Evolutionary conservation across 53 echinoderm and acorn worm species (phyloP), one percentile per base, ranked within the genome.

Genomic region (Apostichopus leukothele): DNA sequence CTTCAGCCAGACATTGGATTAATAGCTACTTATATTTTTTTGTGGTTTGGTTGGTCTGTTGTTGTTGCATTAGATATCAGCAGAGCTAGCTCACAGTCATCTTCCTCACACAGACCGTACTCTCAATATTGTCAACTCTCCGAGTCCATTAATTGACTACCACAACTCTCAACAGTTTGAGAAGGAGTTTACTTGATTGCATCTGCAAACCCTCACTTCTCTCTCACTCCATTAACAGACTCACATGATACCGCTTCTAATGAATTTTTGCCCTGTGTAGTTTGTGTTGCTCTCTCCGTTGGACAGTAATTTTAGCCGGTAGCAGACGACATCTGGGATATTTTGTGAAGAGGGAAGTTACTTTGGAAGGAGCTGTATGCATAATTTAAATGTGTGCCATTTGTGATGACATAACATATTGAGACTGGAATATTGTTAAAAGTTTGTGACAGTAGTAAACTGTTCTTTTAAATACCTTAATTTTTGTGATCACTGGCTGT

Each of bases 151-250:
- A 81, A 81, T 81, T 81, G 81, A 54, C 81, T 22, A 81, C 81
- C 81, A 59, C 79, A 79, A 79, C 14, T n/a, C 81, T 81, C 21
- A 22, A 81, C 81, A 81, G 19, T 18, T 16, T 39, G 39, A 39
- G 39, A 21, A 81, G 81, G 6, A 71, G 71, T 71, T 71, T 71
- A 19, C 71, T 71, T 71, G 71, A 71, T 71, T 71, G 18, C 71
- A 71, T 71, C 71, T 71, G 71, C 71, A 71, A 71, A 71, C 71
- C 71, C 18, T 71, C 71, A 71, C 71, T 16, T 71, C 71, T 71
- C 81, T 54, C 55, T 18, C 81, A 81, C 81, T 57, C 81, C 81
- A 81, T 81, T 81, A 81, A 81, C 55, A 19, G 81, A 81, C 81
- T 81, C 81, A 77, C 55, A 59, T 81, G 54, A 81, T 57, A 81